These are phyloP conservation scores for Lordiphosa mommai DNA, from an alignment of 1,140 invertebrate species.

Conservation along the genomic window DNA sequence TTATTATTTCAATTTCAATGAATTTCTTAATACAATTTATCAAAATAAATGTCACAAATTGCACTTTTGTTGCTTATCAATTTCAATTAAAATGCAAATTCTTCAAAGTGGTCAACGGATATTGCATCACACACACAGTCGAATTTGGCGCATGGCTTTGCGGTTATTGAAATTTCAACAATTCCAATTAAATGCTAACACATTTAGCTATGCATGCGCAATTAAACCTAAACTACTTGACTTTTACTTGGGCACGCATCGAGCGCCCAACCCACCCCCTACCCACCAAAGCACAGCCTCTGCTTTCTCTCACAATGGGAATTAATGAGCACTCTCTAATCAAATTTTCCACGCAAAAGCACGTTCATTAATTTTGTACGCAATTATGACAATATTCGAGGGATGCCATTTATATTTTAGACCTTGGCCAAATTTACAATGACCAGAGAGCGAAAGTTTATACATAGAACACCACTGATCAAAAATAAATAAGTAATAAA, in stretches of 20 bases:
- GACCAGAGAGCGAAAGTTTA: too few species aligned
- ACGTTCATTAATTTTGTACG: slow-evolving; percentile 74
- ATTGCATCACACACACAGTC: slow-evolving; percentile 22
- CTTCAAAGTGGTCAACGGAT: slow-evolving; percentile 17
- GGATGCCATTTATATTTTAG: too few species aligned
- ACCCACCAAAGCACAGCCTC: slow-evolving; percentile 4
- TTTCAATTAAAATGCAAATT: slow-evolving; percentile 59
- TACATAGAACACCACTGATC: too few species aligned
- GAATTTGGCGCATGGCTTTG: slow-evolving; percentile 4
- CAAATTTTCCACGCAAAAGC: slow-evolving; percentile 68
- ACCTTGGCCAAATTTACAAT: too few species aligned
- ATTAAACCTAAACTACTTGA: slow-evolving; percentile 40
- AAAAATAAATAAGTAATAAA: too few species aligned
- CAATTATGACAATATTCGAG: slow-evolving; percentile 53
- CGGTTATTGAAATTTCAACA: slow-evolving; percentile 12
- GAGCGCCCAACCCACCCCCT: neutral
- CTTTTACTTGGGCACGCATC: slow-evolving; percentile 22
- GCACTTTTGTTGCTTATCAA: slow-evolving; percentile 42
- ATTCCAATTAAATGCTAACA: neutral
- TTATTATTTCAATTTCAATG: slow-evolving; percentile 35
- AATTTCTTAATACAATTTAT: slow-evolving; percentile 31
- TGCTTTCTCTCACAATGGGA: slow-evolving; percentile 58
- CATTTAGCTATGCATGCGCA: slow-evolving; percentile 26
- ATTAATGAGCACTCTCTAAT: slow-evolving; percentile 74
- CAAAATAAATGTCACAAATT: slow-evolving; percentile 53